Conservation (phyloP, 64 coral and sea anemone genomes). For the Montipora cactus region DNA sequence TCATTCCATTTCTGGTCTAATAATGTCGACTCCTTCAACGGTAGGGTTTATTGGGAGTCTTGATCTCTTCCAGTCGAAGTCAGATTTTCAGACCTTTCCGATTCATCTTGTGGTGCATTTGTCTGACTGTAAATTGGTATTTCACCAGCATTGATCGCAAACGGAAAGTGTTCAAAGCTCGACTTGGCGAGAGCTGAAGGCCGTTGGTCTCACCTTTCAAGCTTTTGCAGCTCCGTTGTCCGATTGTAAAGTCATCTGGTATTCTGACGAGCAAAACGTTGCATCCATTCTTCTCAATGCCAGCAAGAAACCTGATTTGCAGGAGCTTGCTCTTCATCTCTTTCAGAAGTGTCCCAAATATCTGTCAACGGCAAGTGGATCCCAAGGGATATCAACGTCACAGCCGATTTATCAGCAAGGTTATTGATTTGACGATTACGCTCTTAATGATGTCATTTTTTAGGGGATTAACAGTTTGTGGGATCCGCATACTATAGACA, state of each 20-base stretch:
- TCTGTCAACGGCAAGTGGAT: constrained; percentile 37
- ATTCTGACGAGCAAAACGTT: constrained; percentile 60
- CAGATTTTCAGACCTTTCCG: constrained; percentile 52
- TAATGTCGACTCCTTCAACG: constrained; percentile 34
- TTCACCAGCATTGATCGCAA: constrained; percentile 54
- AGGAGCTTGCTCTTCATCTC: constrained; percentile 28
- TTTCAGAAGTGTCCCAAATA: constrained; percentile 22
- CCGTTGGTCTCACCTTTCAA: not conserved
- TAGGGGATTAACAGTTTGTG: constrained; percentile 2
- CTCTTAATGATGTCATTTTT: constrained; percentile 38
- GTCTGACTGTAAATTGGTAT: not conserved
- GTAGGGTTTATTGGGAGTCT: not conserved
- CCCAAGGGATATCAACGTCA: constrained; percentile 48
- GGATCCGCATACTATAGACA: constrained; percentile 61
- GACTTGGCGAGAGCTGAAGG: constrained; percentile 53
- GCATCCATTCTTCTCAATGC: constrained; percentile 43
- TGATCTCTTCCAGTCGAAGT: constrained; percentile 37
- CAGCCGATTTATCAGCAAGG: not conserved
- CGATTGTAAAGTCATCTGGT: constrained; percentile 56
- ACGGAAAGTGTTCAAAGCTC: constrained; percentile 50
- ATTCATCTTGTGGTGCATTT: constrained; percentile 18
- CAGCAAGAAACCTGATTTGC: constrained; percentile 47
- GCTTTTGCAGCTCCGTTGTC: not conserved
- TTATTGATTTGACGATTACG: no score
- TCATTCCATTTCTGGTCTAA: constrained; percentile 29